Evolutionary conservation across 2,113 vertebrate genomes (phyloP).

Genomic region (Zeus faber): DNA sequence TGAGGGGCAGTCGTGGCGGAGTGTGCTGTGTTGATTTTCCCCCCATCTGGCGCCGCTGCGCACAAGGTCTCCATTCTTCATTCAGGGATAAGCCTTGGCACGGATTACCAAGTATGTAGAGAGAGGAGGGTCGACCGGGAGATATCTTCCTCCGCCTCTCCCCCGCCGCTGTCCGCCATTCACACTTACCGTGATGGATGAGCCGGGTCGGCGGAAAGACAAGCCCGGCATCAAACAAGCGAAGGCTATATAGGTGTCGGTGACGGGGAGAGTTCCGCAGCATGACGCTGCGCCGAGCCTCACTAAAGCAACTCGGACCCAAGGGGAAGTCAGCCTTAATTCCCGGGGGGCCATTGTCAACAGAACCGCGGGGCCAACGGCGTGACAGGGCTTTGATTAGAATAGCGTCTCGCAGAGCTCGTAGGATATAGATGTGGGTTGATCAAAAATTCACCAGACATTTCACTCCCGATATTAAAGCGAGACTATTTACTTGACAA

Average conservation of each 20-base stretch:
- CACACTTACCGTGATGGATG: constrained; percentile 75
- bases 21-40: constrained; percentile 51
- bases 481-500: constrained; percentile 34
- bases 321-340: constrained; percentile 61
- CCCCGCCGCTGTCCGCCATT: constrained; percentile 58
- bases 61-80: constrained; percentile 70
- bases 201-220: constrained; percentile 53
- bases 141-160: no score
- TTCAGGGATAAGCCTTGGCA: constrained; percentile 49
- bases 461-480: constrained; percentile 55
- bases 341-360: constrained; percentile 28
- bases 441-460: constrained; percentile 57
- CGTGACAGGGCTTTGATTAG: constrained; percentile 54
- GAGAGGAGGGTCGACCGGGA: no score
- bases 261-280: constrained; percentile 41
- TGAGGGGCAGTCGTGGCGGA: constrained; percentile 25
- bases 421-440: constrained; percentile 40
- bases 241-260: constrained; percentile 50
- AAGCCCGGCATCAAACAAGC: constrained; percentile 64
- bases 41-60: constrained; percentile 63
- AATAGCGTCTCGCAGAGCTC: constrained; percentile 37
- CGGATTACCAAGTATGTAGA: constrained; percentile 64
- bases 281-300: constrained; percentile 23
- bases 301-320: constrained; percentile 36
- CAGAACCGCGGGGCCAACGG: constrained; percentile 29